Evolutionary conservation across 2,888 invertebrate species (phyloP).

Genomic region (Adela reaumurella): DNA sequence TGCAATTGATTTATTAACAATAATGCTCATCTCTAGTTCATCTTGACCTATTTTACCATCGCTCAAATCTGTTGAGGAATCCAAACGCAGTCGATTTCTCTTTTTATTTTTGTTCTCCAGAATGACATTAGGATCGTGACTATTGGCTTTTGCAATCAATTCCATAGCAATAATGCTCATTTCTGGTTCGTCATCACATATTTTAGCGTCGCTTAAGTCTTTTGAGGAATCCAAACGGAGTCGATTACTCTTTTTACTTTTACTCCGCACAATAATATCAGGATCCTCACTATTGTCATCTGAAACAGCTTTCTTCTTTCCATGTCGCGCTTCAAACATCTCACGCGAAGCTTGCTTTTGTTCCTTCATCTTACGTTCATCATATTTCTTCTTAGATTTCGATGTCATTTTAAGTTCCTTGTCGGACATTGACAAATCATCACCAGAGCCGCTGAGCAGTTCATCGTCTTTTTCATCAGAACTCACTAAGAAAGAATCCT

Average conservation of each 20-base stretch:
- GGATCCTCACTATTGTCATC: not conserved
- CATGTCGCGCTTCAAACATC: conserved; percentile 43
- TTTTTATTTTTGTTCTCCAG: conserved; percentile 16
- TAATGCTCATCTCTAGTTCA: conserved; percentile 10
- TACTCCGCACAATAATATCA: not conserved
- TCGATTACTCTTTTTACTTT: conserved; percentile 24
- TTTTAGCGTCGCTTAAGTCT: conserved; percentile 16
- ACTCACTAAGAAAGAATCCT: conserved; percentile 53
- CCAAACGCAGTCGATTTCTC: conserved; percentile 27
- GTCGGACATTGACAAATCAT: conserved; percentile 40
- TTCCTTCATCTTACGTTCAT: conserved; percentile 36
- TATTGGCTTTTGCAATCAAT: not conserved
- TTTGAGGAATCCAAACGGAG: conserved; percentile 31
- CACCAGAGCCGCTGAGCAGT: conserved; percentile 38
- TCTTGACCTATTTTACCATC: conserved; percentile 13
- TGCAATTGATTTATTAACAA: conserved; percentile 9
- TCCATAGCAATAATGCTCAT: conserved; percentile 4
- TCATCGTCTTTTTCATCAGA: conserved; percentile 44
- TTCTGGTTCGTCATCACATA: conserved; percentile 14
- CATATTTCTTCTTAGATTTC: conserved; percentile 40
- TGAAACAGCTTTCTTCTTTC: not conserved
- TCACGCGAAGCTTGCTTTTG: conserved; percentile 42
- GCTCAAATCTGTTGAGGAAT: conserved; percentile 27
- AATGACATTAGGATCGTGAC: not conserved
- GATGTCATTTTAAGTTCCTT: conserved; percentile 39